Evolutionary conservation across 2,797 vertebrate species (phyloP).

Genomic region (Tamandua tetradactyla): DNA sequence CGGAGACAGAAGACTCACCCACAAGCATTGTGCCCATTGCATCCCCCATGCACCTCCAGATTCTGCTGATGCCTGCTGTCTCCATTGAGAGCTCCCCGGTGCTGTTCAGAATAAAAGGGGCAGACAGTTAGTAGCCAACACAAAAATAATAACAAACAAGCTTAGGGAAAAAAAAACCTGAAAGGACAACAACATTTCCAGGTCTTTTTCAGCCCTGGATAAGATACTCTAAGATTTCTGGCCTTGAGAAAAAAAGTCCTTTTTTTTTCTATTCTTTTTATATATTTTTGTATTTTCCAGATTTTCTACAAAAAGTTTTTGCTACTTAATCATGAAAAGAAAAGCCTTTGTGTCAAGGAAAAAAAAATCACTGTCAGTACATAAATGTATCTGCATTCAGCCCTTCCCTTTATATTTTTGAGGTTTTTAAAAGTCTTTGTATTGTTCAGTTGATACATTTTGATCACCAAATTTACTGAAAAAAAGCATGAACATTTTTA

Average conservation of each 20-base stretch:
- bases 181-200: not conserved
- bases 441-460: not conserved
- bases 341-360: not conserved
- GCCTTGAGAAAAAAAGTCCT: too few relatives aligned
- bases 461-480: not conserved
- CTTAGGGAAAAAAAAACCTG: not conserved
- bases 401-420: not conserved
- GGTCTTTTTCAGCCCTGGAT: too few relatives aligned
- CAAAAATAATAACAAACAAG: not conserved
- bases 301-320: not conserved
- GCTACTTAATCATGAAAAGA: not conserved
- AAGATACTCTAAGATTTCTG: too few relatives aligned
- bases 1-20: not conserved
- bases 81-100: not conserved
- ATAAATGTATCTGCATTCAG: not conserved
- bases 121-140: not conserved
- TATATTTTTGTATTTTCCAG: not conserved
- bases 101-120: not conserved
- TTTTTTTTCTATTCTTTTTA: not conserved
- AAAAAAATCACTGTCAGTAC: not conserved
- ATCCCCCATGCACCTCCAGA: not conserved
- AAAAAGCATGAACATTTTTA: not conserved
- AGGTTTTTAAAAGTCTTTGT: not conserved
- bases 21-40: accelerated
- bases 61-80: accelerated